phyloP scores from a whole-genome alignment of 2,888 invertebrate species.

The Drosophila mulleri region DNA sequence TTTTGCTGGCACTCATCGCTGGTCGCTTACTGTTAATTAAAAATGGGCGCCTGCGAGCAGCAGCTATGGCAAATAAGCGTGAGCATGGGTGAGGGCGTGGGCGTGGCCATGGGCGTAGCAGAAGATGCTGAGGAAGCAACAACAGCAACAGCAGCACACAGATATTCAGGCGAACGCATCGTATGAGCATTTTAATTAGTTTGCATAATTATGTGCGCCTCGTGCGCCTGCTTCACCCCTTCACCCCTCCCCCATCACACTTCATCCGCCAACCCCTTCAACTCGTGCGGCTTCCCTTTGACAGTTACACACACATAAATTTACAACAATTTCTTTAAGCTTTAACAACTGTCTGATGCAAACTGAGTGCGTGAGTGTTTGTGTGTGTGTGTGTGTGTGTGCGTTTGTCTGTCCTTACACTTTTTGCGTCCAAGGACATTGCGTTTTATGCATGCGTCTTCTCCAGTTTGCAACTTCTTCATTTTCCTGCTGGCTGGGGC shows the following conservation, averaged over 20 bases:
- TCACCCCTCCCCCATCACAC: neutral
- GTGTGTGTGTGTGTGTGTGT: constrained; percentile 4
- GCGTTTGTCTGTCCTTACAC: constrained; percentile 9
- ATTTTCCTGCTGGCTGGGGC: constrained; percentile 22
- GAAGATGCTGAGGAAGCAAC: constrained; percentile 14
- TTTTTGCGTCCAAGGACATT: constrained; percentile 64
- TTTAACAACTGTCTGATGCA: constrained; percentile 71
- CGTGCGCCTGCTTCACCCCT: neutral
- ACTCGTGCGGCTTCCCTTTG: constrained; percentile 47
- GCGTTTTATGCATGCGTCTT: constrained; percentile 41
- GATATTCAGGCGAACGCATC: constrained; percentile 56
- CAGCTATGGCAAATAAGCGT: constrained; percentile 30
- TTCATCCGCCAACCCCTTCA: neutral
- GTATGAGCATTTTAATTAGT: constrained; percentile 81
- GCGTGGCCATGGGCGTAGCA: neutral
- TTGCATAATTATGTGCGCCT: constrained; percentile 77
- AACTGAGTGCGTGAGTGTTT: constrained; percentile 32
- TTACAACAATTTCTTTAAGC: constrained; percentile 55
- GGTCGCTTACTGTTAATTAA: constrained; percentile 79
- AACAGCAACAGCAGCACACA: constrained; percentile 15
- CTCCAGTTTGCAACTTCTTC: constrained; percentile 9
- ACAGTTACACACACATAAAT: constrained; percentile 39
- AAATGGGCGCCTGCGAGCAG: constrained; percentile 71
- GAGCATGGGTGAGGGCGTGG: neutral
- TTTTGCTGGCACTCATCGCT: constrained; percentile 57